phyloP scores from a whole-genome alignment of 1,140 invertebrate species.

The Drosophila neocordata region DNA sequence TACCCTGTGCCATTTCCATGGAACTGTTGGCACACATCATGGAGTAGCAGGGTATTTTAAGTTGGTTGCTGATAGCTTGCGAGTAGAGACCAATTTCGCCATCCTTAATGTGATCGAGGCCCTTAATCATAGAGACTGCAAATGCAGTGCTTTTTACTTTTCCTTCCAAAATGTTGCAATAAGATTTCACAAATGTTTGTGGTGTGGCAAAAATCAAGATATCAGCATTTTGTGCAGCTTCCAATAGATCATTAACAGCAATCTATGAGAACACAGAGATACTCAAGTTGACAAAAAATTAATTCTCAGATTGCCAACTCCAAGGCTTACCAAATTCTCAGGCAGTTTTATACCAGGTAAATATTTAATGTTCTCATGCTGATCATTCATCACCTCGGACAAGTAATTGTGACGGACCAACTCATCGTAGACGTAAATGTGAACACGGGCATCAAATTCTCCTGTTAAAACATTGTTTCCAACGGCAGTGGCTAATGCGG shows the following conservation, averaged over 20 bases:
- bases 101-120: slow-evolving; percentile 92
- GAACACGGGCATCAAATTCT: slow-evolving; percentile 43
- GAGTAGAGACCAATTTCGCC: slow-evolving; percentile 97
- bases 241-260: slow-evolving; percentile 95
- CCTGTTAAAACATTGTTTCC: slow-evolving; percentile 43
- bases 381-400: slow-evolving; percentile 59
- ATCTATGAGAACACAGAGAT: slow-evolving; percentile 85
- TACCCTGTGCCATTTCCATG: slow-evolving; percentile 95
- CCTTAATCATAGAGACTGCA: slow-evolving; percentile 97
- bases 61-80: slow-evolving; percentile 89
- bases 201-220: slow-evolving; percentile 98
- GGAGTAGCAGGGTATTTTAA: slow-evolving; percentile 92
- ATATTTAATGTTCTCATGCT: slow-evolving; percentile 67
- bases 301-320: no score
- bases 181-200: slow-evolving; percentile 95
- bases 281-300: neutral
- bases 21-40: slow-evolving; percentile 99
- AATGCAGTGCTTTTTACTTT: slow-evolving; percentile 95
- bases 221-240: slow-evolving; percentile 95
- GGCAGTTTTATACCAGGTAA: slow-evolving; percentile 59
- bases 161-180: slow-evolving; percentile 92
- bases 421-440: slow-evolving; percentile 66
- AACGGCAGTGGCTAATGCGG: slow-evolving; percentile 61
- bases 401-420: slow-evolving; percentile 37
- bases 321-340: slow-evolving; percentile 49